Evolutionary conservation across 2,888 invertebrate genomes (phyloP).

Genomic region (Eupithecia abbreviata): DNA sequence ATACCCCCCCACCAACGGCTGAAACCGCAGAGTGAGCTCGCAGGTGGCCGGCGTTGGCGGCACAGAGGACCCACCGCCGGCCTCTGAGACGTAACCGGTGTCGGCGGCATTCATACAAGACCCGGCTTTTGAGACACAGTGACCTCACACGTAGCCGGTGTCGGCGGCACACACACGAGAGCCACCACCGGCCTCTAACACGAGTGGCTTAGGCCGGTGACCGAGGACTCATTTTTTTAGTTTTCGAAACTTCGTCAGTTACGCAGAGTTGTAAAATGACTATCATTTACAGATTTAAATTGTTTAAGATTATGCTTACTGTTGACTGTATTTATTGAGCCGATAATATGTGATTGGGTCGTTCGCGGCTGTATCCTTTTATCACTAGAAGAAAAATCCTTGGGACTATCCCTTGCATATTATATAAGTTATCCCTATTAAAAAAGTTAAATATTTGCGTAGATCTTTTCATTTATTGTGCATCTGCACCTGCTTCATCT

Average conservation of each 20-base stretch:
- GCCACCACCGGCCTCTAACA: constrained; percentile 30
- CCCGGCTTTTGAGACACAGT: constrained; percentile 12
- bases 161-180: constrained; percentile 46
- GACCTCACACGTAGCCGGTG: constrained; percentile 35
- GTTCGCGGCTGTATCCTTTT: constrained; percentile 78
- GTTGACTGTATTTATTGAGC: constrained; percentile 84
- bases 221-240: constrained; percentile 56
- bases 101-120: constrained; percentile 7
- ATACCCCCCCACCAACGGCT: constrained; percentile 46
- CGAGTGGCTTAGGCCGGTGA: constrained; percentile 49
- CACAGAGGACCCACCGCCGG: neutral
- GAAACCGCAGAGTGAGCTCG: constrained; percentile 33
- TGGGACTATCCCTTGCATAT: constrained; percentile 82
- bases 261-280: constrained; percentile 76
- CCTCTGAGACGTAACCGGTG: constrained; percentile 7
- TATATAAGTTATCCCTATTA: constrained; percentile 84
- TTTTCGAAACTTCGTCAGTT: constrained; percentile 68
- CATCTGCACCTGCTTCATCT: neutral
- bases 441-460: constrained; percentile 75
- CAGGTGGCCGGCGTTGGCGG: constrained; percentile 1
- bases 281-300: constrained; percentile 79
- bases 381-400: constrained; percentile 79
- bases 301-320: constrained; percentile 84
- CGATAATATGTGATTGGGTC: constrained; percentile 80
- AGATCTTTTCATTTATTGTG: constrained; percentile 50